A percentile compares a stretch with the other conserved stretches of the same genome.
Evolutionary conservation across 2,113 vertebrate species (phyloP).

Genomic region (Illadopsis cleaveri): DNA sequence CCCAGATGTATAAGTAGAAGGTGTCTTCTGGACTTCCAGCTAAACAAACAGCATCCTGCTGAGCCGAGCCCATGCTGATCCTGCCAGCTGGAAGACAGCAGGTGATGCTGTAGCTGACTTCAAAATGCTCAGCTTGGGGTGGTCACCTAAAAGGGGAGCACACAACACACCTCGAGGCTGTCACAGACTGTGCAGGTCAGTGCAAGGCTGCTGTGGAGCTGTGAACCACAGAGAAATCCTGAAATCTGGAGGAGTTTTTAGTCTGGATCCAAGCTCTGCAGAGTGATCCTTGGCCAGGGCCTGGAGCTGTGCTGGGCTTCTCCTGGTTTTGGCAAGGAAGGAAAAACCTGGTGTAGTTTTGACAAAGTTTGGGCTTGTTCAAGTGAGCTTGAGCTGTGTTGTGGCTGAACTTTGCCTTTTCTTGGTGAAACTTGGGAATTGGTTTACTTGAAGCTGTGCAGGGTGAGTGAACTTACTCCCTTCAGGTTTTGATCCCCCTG

Average conservation of each 20-base stretch:
- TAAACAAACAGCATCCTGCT: constrained; percentile 9
- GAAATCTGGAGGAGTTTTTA: neutral
- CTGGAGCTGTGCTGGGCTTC: neutral
- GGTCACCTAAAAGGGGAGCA: neutral
- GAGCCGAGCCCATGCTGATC: neutral
- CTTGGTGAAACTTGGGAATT: neutral
- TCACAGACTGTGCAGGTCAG: neutral
- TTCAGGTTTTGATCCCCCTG: neutral
- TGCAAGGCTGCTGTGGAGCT: neutral
- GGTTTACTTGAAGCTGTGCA: neutral
- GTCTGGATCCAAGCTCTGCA: neutral
- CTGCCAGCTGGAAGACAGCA: neutral
- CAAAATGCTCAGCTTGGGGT: neutral
- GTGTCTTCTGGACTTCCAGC: neutral
- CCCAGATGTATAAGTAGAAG: neutral
- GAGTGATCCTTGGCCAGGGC: neutral
- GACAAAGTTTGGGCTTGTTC: neutral
- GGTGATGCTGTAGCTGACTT: neutral
- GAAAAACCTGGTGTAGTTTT: neutral
- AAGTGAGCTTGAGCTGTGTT: neutral
- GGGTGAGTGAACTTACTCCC: neutral
- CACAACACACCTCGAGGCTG: fast-evolving
- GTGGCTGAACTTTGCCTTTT: neutral
- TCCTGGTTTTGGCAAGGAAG: neutral
- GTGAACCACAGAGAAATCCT: neutral